Evolutionary conservation across 2,113 vertebrate species (phyloP).

Genomic region (Hyperoodon ampullatus): DNA sequence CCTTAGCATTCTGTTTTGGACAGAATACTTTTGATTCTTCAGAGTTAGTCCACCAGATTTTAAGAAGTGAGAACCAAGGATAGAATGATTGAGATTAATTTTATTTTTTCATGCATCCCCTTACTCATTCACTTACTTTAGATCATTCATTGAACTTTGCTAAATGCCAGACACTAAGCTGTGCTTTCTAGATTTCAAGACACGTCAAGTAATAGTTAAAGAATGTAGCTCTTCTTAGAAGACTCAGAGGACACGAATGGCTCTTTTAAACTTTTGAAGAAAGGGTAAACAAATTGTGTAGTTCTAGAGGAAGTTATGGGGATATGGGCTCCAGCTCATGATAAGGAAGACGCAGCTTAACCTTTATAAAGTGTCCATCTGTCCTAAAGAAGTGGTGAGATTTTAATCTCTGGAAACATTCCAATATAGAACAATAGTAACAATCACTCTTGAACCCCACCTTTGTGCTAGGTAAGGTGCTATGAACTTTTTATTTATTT

Average conservation of each 20-base stretch:
- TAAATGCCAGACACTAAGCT: not conserved
- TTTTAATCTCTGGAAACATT: slow-evolving; percentile 20
- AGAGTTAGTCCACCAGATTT: not conserved
- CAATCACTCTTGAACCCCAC: not conserved
- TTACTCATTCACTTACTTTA: not conserved
- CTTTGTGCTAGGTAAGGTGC: not conserved
- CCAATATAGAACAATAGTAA: not conserved
- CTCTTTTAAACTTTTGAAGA: not conserved
- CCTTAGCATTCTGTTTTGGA: not conserved
- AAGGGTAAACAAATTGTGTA: not conserved
- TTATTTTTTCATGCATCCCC: not conserved
- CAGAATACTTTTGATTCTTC: not conserved
- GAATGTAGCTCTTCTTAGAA: not conserved
- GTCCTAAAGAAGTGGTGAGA: not conserved
- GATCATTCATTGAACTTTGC: not conserved
- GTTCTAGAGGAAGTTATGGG: not conserved
- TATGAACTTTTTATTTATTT: not conserved
- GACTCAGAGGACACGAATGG: not conserved
- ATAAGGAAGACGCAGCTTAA: not conserved
- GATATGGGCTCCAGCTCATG: not conserved
- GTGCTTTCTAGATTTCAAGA: not conserved
- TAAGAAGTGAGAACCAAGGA: not conserved
- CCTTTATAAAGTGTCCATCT: not conserved
- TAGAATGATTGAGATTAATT: not conserved
- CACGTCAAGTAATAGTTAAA: not conserved